A percentile compares a stretch with the other conserved stretches of the same genome.
These are phyloP conservation scores for Camelus bactrianus DNA, from an alignment of 2,113 vertebrate species.

Conservation along the genomic window DNA sequence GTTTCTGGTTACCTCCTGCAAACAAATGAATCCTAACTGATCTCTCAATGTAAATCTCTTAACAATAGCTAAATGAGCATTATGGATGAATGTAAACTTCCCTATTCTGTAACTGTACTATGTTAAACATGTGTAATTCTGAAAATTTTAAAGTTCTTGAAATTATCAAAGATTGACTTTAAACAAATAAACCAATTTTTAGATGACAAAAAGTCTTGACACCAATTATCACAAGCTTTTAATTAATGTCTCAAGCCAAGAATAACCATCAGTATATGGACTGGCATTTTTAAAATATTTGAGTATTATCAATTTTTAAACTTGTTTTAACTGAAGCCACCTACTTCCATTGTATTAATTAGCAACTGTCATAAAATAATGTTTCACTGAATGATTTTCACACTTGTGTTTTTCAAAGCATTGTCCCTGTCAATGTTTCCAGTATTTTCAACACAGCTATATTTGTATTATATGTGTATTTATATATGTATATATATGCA, in stretches of 20 bases:
- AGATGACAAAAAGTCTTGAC: slow-evolving; percentile 20
- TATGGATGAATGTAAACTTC: neutral
- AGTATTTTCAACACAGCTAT: neutral
- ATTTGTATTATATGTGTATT: neutral
- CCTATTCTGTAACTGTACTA: neutral
- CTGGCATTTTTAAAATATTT: slow-evolving; percentile 29
- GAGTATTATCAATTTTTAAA: slow-evolving; percentile 39
- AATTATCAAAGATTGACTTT: slow-evolving; percentile 13
- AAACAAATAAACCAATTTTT: slow-evolving; percentile 16
- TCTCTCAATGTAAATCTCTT: neutral
- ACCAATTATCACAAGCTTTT: slow-evolving; percentile 24
- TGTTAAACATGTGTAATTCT: neutral
- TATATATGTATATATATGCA: neutral
- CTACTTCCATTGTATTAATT: neutral
- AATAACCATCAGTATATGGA: neutral
- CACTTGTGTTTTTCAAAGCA: slow-evolving; percentile 17
- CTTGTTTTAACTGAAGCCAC: neutral
- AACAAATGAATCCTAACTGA: neutral
- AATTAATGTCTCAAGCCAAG: slow-evolving; percentile 41
- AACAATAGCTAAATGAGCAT: neutral
- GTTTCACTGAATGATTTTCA: neutral
- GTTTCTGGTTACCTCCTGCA: neutral
- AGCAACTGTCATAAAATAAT: neutral
- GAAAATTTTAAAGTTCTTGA: neutral
- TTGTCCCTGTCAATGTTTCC: neutral